phyloP scores from a whole-genome alignment of 2,113 vertebrate genomes.

The Daphoenositta chrysoptera region DNA sequence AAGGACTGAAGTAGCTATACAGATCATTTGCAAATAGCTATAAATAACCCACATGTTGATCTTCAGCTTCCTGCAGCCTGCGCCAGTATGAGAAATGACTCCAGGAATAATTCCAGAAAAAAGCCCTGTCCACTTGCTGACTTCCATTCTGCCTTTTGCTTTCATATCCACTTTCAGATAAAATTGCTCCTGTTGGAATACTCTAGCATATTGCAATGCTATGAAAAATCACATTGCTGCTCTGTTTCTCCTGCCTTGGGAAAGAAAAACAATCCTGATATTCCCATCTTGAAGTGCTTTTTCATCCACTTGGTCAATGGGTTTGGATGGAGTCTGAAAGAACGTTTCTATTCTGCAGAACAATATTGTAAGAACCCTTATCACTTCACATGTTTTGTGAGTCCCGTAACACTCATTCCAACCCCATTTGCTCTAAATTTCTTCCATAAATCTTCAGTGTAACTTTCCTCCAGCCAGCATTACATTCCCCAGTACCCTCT shows the following conservation, averaged over 20 bases:
- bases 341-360: not conserved
- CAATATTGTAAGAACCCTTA: not conserved
- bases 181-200: slow-evolving; percentile 40
- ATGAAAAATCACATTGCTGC: not conserved
- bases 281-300: not conserved
- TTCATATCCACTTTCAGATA: slow-evolving; percentile 24
- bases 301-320: not conserved
- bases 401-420: not conserved
- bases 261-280: not conserved
- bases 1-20: slow-evolving; percentile 28
- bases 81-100: slow-evolving; percentile 10
- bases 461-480: not conserved
- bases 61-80: slow-evolving; percentile 29
- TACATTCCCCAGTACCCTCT: not conserved
- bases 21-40: slow-evolving; percentile 38
- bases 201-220: not conserved
- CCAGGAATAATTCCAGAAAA: slow-evolving; percentile 54
- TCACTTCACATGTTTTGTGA: not conserved
- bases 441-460: not conserved
- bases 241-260: not conserved
- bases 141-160: slow-evolving; percentile 31
- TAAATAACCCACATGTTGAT: slow-evolving; percentile 45
- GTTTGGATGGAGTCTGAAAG: not conserved
- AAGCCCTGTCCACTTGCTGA: slow-evolving; percentile 53
- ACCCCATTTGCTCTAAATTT: not conserved